Percentiles rank a stretch among this genome's conserved stretches.
These are phyloP conservation scores for Eurosta solidaginis DNA, from an alignment of 1,140 invertebrate genomes.

Conservation along the genomic window DNA sequence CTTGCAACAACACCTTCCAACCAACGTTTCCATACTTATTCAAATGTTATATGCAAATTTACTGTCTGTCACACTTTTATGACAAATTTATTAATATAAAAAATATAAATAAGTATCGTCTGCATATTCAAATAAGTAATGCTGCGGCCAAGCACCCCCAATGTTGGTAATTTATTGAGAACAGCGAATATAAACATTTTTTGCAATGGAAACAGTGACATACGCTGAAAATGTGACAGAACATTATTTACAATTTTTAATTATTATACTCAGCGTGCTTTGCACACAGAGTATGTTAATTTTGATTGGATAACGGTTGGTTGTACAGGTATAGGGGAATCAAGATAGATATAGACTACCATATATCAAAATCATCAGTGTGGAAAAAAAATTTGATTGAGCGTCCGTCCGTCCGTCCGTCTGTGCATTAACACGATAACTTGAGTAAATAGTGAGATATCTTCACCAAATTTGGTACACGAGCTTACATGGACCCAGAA, in stretches of 20 bases:
- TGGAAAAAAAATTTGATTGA: no score
- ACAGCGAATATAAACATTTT: not conserved
- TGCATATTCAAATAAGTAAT: not conserved
- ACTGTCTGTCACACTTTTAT: constrained; percentile 21
- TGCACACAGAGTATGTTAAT: no score
- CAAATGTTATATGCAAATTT: not conserved
- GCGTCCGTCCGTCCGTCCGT: no score
- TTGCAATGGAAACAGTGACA: not conserved
- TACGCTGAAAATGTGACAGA: not conserved
- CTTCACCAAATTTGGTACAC: no score
- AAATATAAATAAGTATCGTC: not conserved
- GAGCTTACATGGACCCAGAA: no score
- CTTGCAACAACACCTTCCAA: not conserved
- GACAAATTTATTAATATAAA: constrained; percentile 9
- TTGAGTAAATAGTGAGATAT: no score
- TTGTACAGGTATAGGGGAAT: no score
- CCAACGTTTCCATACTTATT: not conserved
- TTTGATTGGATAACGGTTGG: no score
- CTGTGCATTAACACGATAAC: no score
- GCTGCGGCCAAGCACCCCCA: not conserved
- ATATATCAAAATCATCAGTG: no score
- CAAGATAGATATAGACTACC: no score
- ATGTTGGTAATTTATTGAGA: not conserved
- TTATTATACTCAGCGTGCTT: no score
- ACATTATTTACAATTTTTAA: not conserved